Evolutionary conservation across 2,113 vertebrate species (phyloP).

Genomic region (Pandion haliaetus): DNA sequence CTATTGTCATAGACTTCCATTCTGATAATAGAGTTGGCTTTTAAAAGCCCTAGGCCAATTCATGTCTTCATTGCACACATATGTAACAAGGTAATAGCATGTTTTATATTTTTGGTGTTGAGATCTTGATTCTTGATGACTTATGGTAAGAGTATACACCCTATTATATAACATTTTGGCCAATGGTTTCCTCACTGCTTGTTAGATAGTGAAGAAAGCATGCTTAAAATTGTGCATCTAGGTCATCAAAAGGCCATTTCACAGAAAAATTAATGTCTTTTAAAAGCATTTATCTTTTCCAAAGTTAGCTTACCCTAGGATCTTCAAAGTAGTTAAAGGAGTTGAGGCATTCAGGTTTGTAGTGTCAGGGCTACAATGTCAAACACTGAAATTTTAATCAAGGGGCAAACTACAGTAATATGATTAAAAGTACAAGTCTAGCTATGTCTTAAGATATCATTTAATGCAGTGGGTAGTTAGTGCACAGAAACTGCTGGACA

Average conservation of each 20-base stretch:
- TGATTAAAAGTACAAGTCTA: neutral
- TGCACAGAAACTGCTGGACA: neutral
- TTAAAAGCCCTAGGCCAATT: neutral
- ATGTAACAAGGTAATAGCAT: neutral
- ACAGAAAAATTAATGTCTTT: neutral
- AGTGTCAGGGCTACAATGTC: neutral
- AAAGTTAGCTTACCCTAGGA: neutral
- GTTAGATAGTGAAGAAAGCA: neutral
- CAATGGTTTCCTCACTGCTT: neutral
- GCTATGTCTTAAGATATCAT: neutral
- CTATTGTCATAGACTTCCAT: neutral
- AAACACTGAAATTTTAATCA: neutral
- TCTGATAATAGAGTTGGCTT: neutral
- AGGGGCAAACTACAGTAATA: neutral
- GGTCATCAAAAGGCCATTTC: neutral
- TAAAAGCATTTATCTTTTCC: neutral
- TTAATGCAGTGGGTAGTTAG: neutral
- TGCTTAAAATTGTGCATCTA: neutral
- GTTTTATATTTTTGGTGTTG: neutral
- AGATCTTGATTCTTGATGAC: neutral
- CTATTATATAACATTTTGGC: neutral
- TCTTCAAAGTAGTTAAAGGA: neutral
- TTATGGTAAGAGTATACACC: neutral
- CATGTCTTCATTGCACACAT: neutral
- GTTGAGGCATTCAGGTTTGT: neutral